A percentile compares a stretch with the other conserved stretches of the same genome.
Evolutionary conservation across 2,797 vertebrate species (phyloP).

Genomic region (Thaleichthys pacificus): DNA sequence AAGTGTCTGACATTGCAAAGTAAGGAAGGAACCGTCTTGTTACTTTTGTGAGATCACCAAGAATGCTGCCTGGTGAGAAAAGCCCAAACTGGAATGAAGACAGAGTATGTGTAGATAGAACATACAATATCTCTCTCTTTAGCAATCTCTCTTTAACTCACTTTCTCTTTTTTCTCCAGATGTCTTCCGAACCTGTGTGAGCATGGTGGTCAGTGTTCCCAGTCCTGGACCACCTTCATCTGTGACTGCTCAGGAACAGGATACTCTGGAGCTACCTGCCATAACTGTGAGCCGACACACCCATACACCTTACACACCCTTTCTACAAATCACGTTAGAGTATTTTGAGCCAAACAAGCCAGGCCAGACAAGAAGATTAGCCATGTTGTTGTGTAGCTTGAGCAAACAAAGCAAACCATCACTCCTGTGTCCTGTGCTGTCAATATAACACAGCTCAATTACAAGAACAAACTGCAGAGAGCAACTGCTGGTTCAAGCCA

Average conservation of each 20-base stretch:
- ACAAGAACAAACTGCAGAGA: slow-evolving; percentile 12
- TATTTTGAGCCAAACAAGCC: not conserved
- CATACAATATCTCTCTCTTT: no score
- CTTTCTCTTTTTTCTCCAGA: slow-evolving; percentile 3
- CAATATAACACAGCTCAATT: slow-evolving; percentile 17
- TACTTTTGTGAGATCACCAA: not conserved
- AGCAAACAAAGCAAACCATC: no score
- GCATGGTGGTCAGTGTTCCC: slow-evolving; percentile 14
- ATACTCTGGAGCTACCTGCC: slow-evolving; percentile 19
- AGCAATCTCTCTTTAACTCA: no score
- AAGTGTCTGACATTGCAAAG: not conserved
- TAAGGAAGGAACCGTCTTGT: not conserved
- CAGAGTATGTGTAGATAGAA: no score
- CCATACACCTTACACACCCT: not conserved
- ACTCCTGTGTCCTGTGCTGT: not conserved
- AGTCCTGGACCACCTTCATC: slow-evolving; percentile 17
- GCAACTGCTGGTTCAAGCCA: slow-evolving; percentile 24
- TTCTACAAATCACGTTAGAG: not conserved
- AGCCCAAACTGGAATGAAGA: not conserved
- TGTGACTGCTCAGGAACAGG: slow-evolving; percentile 22
- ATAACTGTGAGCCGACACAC: slow-evolving; percentile 8
- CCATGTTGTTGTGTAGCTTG: no score
- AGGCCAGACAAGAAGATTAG: not conserved
- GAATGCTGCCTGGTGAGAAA: not conserved
- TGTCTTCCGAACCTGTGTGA: slow-evolving; percentile 28